A percentile compares a stretch with the other conserved stretches of the same genome.
phyloP scores from a whole-genome alignment of 2,797 vertebrate species.

The Tauraco hartlaubi region DNA sequence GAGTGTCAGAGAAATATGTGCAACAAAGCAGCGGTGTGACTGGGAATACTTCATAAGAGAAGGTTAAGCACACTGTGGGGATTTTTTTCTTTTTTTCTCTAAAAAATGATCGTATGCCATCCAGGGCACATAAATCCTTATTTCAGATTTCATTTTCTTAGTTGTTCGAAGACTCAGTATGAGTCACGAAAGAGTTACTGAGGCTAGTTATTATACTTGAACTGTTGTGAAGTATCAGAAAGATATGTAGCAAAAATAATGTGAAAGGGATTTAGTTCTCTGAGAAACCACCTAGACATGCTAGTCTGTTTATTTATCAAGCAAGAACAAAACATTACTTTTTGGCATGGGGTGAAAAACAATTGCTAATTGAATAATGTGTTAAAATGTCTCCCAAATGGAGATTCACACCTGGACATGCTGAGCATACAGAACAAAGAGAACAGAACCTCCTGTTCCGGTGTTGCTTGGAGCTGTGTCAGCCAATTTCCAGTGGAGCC shows the following conservation, averaged over 20 bases:
- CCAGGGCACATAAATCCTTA: background rate
- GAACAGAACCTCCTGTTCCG: background rate
- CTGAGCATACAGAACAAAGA: background rate
- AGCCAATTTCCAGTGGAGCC: background rate
- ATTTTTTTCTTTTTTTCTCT: background rate
- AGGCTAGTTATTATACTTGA: background rate
- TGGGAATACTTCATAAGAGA: background rate
- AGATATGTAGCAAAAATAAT: background rate
- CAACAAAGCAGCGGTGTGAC: background rate
- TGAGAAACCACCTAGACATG: background rate
- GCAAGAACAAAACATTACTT: background rate
- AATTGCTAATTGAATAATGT: background rate
- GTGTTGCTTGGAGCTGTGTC: background rate
- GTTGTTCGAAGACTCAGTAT: background rate
- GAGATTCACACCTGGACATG: background rate
- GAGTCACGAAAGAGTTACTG: background rate
- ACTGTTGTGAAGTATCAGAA: background rate
- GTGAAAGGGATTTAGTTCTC: background rate
- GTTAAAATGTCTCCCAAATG: background rate
- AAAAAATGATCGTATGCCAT: background rate
- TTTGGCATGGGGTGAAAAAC: background rate
- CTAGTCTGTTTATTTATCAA: background rate
- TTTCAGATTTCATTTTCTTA: background rate
- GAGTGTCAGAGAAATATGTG: background rate
- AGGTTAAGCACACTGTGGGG: background rate